phyloP scores from a whole-genome alignment of 2,888 invertebrate species.

The Phorcus lineatus region DNA sequence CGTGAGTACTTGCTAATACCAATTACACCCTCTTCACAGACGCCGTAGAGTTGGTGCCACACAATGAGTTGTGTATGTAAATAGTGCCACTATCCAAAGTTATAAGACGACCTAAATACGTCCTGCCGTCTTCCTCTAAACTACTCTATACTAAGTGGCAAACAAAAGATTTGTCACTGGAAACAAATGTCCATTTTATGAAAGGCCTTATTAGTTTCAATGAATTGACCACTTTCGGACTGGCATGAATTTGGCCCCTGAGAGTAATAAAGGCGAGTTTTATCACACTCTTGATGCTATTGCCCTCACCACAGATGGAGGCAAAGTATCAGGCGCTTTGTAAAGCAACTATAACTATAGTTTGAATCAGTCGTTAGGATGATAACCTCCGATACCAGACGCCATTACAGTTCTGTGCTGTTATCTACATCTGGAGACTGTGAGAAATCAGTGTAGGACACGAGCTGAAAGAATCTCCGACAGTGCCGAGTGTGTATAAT shows the following conservation, averaged over 20 bases:
- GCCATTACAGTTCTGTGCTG: not conserved
- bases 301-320: not conserved
- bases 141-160: not conserved
- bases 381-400: not conserved
- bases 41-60: too few species aligned
- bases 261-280: not conserved
- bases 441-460: not conserved
- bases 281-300: not conserved
- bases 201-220: slow-evolving; percentile 5
- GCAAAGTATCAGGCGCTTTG: not conserved
- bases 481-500: not conserved
- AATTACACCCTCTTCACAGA: too few species aligned
- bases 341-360: not conserved
- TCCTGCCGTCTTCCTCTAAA: not conserved
- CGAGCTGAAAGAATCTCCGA: not conserved
- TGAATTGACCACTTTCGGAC: slow-evolving; percentile 15
- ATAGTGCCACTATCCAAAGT: too few species aligned
- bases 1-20: too few species aligned
- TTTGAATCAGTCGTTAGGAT: not conserved
- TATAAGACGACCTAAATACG: too few species aligned
- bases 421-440: not conserved
- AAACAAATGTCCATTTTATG: not conserved
- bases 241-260: not conserved
- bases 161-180: slow-evolving; percentile 7
- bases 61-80: too few species aligned